Conservation (phyloP, 92 coral and sea anemone species). For the Porites rus region DNA sequence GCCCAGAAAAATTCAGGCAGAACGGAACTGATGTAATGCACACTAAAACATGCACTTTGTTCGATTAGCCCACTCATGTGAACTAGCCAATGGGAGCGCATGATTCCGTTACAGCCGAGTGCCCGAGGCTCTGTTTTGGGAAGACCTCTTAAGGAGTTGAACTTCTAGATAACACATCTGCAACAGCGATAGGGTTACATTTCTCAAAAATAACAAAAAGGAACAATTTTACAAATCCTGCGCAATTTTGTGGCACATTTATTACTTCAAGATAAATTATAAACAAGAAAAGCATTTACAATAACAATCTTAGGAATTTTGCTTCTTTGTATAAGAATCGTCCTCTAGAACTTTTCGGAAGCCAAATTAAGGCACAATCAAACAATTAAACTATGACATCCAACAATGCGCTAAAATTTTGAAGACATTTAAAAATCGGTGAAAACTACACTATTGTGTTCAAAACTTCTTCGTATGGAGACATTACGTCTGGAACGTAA, state of each 20-base stretch:
- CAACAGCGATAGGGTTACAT: background rate
- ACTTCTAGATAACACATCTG: background rate
- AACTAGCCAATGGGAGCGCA: conserved; percentile 24
- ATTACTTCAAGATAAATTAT: background rate
- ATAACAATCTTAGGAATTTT: conserved; percentile 17
- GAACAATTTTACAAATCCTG: too few relatives aligned
- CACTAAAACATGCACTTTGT: background rate
- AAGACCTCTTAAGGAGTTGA: background rate
- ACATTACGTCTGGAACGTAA: background rate
- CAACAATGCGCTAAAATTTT: background rate
- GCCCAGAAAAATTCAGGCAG: conserved; percentile 22
- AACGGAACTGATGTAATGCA: background rate
- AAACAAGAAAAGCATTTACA: background rate
- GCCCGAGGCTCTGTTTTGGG: background rate
- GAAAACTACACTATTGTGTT: background rate
- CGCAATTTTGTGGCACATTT: background rate
- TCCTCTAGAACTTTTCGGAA: background rate
- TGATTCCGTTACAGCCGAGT: background rate
- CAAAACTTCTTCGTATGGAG: background rate
- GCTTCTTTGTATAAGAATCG: conserved; percentile 15
- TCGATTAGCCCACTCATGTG: conserved; percentile 5
- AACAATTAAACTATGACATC: background rate
- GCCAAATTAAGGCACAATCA: background rate
- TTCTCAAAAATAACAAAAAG: background rate
- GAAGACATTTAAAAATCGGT: background rate